These are phyloP conservation scores for Thalassophryne amazonica DNA, from an alignment of 2,797 vertebrate genomes.

Conservation along the genomic window DNA sequence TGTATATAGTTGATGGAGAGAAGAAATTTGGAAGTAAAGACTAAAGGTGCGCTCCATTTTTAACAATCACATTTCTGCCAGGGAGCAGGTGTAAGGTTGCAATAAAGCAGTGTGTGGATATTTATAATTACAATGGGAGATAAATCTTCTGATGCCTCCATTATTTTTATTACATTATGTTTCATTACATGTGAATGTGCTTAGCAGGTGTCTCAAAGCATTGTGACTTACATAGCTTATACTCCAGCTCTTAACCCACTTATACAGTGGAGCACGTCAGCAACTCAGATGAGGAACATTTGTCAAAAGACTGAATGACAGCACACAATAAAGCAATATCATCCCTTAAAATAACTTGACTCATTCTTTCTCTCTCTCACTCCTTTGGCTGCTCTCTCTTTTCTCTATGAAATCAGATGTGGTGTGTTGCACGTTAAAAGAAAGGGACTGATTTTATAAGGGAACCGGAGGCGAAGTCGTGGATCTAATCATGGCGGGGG, in stretches of 20 bases:
- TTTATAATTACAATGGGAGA: constrained; percentile 58
- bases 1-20: background rate
- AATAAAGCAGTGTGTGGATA: constrained; percentile 50
- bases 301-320: constrained; percentile 64
- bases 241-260: constrained; percentile 56
- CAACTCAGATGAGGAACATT: constrained; percentile 64
- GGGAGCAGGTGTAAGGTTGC: constrained; percentile 33
- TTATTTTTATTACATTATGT: constrained; percentile 68
- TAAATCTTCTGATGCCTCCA: constrained; percentile 53
- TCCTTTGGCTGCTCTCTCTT: constrained; percentile 15
- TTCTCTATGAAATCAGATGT: constrained; percentile 14
- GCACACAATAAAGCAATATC: constrained; percentile 57
- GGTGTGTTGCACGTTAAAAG: constrained; percentile 55
- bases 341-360: constrained; percentile 61
- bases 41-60: background rate
- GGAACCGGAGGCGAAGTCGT: constrained; percentile 69
- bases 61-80: constrained; percentile 12
- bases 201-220: constrained; percentile 61
- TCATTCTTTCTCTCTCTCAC: constrained; percentile 18
- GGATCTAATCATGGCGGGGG: constrained; percentile 74
- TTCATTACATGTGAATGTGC: constrained; percentile 61
- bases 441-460: constrained; percentile 73
- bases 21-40: background rate
- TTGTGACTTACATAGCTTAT: constrained; percentile 65
- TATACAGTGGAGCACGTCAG: constrained; percentile 62